These are phyloP conservation scores for Calliphora vicina DNA, from an alignment of 1,140 invertebrate genomes.

Conservation along the genomic window DNA sequence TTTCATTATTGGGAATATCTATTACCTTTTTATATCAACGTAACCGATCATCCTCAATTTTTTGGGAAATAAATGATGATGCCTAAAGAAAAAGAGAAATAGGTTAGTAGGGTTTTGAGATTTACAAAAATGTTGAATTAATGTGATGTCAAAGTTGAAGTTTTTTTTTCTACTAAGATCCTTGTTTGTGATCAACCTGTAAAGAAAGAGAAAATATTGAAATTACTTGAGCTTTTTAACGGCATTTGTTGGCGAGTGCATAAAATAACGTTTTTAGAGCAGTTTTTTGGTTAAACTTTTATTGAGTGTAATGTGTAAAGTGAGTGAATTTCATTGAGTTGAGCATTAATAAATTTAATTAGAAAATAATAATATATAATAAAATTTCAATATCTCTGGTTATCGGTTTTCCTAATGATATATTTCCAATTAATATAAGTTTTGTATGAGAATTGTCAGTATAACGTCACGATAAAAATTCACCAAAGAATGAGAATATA, in stretches of 20 bases:
- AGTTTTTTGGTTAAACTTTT: not conserved
- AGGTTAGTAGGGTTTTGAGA: not conserved
- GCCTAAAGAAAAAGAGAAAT: not conserved
- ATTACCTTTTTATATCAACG: not conserved
- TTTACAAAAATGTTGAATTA: too few species aligned
- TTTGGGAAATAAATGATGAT: not conserved
- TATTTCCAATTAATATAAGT: too few species aligned
- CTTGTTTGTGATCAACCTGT: not conserved
- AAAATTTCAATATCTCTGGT: too few species aligned
- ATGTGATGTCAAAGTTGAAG: not conserved
- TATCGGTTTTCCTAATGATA: too few species aligned
- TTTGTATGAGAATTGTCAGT: too few species aligned
- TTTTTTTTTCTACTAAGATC: not conserved
- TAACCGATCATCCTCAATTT: not conserved
- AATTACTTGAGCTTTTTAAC: too few species aligned
- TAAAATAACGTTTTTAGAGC: not conserved
- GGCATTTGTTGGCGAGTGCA: not conserved
- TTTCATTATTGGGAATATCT: not conserved
- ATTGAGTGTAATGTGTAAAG: not conserved
- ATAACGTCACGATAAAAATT: too few species aligned
- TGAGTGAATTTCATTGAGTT: not conserved
- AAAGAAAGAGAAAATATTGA: not conserved
- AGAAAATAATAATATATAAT: too few species aligned
- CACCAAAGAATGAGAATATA: too few species aligned
- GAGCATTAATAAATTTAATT: not conserved